Evolutionary conservation across 2,113 vertebrate genomes (phyloP).

Genomic region (Heptranchias perlo): DNA sequence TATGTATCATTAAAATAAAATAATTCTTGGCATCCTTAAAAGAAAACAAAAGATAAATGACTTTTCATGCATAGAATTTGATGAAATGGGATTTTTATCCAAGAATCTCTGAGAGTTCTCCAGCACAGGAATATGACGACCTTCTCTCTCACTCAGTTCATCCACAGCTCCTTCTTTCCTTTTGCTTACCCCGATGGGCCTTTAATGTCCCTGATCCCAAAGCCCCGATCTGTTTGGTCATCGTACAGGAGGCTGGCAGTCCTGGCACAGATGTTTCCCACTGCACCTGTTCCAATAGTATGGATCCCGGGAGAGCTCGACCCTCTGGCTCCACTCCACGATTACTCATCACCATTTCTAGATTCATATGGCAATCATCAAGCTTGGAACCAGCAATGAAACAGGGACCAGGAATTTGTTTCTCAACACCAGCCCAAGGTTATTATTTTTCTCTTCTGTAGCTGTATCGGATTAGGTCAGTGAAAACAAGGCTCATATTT

Average conservation of each 20-base stretch:
- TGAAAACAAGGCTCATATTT: background rate
- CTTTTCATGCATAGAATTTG: background rate
- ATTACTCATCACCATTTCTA: conserved; percentile 25
- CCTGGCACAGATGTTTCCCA: conserved; percentile 46
- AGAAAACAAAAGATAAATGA: background rate
- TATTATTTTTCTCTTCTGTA: background rate
- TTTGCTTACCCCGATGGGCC: background rate
- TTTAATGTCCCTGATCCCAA: background rate
- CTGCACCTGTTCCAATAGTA: conserved; percentile 61
- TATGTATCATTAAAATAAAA: background rate
- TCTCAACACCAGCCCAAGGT: background rate
- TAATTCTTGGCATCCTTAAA: background rate
- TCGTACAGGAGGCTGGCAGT: background rate
- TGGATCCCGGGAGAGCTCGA: conserved; percentile 33
- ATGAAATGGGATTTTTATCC: background rate
- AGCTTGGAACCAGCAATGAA: conserved; percentile 6
- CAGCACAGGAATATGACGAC: background rate
- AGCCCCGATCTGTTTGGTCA: background rate
- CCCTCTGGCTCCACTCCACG: background rate
- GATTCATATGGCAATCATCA: conserved; percentile 20
- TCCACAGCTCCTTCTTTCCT: background rate
- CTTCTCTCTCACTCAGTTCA: background rate
- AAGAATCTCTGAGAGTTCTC: background rate
- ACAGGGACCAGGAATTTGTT: conserved; percentile 7
- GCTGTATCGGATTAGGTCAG: conserved; percentile 8